Conservation (phyloP, 2,888 invertebrate species). For the Sminthurides aquaticus region DNA sequence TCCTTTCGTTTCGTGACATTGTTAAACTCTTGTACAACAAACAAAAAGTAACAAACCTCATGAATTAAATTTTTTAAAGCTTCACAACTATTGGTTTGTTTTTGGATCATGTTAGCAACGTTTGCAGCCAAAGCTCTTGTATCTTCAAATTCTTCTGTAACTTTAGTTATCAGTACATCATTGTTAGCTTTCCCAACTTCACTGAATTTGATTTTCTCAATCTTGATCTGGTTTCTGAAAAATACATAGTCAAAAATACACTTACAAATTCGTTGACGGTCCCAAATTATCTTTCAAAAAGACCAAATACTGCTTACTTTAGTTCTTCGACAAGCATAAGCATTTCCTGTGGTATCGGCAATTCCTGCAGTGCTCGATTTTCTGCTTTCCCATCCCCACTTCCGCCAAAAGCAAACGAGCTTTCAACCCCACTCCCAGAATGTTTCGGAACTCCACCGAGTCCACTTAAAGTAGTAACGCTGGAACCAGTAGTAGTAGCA, state of each 20-base stretch:
- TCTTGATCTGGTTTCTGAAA: slow-evolving; percentile 19
- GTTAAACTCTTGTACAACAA: too few species aligned
- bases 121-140: slow-evolving; percentile 13
- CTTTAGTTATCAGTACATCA: slow-evolving; percentile 20
- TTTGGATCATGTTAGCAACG: slow-evolving; percentile 18
- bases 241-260: neutral
- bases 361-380: slow-evolving; percentile 17
- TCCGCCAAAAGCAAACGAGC: slow-evolving; percentile 21
- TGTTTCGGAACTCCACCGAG: slow-evolving; percentile 20
- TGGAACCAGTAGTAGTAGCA: neutral
- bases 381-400: slow-evolving; percentile 16
- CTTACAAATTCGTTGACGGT: too few species aligned
- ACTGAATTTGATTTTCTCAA: slow-evolving; percentile 19
- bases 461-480: slow-evolving; percentile 7
- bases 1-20: too few species aligned
- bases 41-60: slow-evolving; percentile 15
- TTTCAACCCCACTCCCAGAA: slow-evolving; percentile 12
- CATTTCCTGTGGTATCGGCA: slow-evolving; percentile 19
- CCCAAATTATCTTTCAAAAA: neutral
- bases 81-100: slow-evolving; percentile 19
- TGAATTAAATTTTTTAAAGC: slow-evolving; percentile 16
- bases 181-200: slow-evolving; percentile 17
- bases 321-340: slow-evolving; percentile 19
- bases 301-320: slow-evolving; percentile 15
- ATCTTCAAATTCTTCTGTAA: slow-evolving; percentile 23